Base-by-base conservation (phyloP, 2,888 invertebrate genomes). In the Dinocampus coccinellae region DNA sequence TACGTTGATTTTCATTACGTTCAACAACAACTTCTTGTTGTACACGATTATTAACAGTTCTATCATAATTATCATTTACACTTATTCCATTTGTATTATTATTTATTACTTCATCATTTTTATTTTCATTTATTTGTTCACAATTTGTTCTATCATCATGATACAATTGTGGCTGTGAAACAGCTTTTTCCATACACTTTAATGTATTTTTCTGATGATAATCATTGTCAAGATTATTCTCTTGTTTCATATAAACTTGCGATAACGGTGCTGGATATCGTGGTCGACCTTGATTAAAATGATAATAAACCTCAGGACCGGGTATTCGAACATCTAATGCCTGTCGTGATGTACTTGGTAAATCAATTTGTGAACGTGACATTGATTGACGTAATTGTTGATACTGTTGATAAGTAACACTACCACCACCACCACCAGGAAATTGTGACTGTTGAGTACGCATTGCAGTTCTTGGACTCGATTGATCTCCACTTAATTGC, bases 81-180 rank as follows among this genome's bases (percentile, higher is more conserved):
- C 82, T 78, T 55, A 81, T 26, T 3, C 75, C 72, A 11, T 84
- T 83, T 9, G 78, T 73, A 3, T 76, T 66, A 0, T 78, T 68
- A 11, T 70, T 77, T 69, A 83, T 83, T 60, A 77, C 69, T 13
- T 75, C 72, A 3, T 84, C 84, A 0, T 72, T 69, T 6, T 81
- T 78, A 65, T 82, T 82, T 9, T 55, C 11, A 16, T 78, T 78
- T 33, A 76, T 75, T 1, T 77, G 70, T 6, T 72, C 75, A 29
- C 71, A 68, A 53, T 78, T 80, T n/a, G n/a, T n/a, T 29, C 89
- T 89, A 55, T 89, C 89, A 24, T 90, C 90, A 74, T 87, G 91
- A 36, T 91, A 88, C 3, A 93, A 88, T 78, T 93, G 93, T 1
- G 93, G 93, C 78, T 93, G 93, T 0, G 93, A 93, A 0, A 92